Conservation (phyloP, 2,888 invertebrate species). For the Heterodera filipjevi region DNA sequence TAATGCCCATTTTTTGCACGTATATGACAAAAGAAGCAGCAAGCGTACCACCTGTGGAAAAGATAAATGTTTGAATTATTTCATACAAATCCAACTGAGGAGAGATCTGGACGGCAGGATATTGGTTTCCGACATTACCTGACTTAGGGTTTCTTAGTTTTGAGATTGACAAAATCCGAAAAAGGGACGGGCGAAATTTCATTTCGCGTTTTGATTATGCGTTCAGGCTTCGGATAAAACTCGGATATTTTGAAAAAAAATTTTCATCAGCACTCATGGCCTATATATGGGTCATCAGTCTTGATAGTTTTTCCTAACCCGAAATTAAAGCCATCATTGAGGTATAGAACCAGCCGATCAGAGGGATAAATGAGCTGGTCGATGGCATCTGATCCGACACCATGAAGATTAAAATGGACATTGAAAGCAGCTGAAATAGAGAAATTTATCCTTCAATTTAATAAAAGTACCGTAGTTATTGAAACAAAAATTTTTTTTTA, state of each 20-base stretch:
- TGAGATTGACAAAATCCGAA: too few species aligned
- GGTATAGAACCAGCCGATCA: slow-evolving; percentile 62
- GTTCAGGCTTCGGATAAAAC: too few species aligned
- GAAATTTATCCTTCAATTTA: not conserved
- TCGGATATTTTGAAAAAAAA: too few species aligned
- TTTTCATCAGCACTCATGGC: too few species aligned
- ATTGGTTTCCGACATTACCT: too few species aligned
- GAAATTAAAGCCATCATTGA: slow-evolving; percentile 65
- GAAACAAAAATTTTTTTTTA: not conserved
- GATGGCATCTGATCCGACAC: slow-evolving; percentile 67
- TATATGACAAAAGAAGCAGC: slow-evolving; percentile 68
- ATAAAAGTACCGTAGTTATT: not conserved
- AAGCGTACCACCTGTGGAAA: slow-evolving; percentile 65
- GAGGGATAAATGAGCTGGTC: slow-evolving; percentile 68
- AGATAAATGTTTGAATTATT: too few species aligned
- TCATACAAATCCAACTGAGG: too few species aligned
- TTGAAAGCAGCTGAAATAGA: slow-evolving; percentile 33
- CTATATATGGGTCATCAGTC: too few species aligned
- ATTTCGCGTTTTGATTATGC: too few species aligned
- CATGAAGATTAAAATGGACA: slow-evolving; percentile 66
- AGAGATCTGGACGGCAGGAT: too few species aligned
- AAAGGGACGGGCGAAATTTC: too few species aligned
- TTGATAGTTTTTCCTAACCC: not conserved
- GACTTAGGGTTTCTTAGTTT: too few species aligned
- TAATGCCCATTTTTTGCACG: slow-evolving; percentile 66